phyloP scores from a whole-genome alignment of 2,888 invertebrate genomes.

The Trypoxylon attenuatum region DNA sequence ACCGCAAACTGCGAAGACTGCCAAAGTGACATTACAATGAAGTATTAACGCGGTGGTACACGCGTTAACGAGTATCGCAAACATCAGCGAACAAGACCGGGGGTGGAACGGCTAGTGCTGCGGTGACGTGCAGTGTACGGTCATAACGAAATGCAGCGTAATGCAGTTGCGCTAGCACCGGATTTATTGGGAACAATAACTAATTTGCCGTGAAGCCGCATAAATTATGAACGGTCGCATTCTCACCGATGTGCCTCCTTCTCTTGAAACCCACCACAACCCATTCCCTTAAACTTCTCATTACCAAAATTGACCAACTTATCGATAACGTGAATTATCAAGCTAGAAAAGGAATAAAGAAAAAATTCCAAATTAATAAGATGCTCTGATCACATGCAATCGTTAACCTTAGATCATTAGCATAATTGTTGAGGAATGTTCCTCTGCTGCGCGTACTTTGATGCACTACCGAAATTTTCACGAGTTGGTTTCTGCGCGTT shows the following conservation, averaged over 20 bases:
- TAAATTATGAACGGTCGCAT: conserved; percentile 46
- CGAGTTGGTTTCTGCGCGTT: too few species aligned
- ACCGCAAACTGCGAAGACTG: conserved; percentile 8
- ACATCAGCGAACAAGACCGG: conserved; percentile 25
- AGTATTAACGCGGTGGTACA: conserved; percentile 26
- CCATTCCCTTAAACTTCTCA: background rate
- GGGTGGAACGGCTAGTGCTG: background rate
- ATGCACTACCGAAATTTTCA: too few species aligned
- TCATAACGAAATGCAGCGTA: conserved; percentile 29
- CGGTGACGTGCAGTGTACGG: background rate
- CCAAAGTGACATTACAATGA: conserved; percentile 32
- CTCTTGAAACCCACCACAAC: background rate
- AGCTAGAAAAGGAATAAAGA: too few species aligned
- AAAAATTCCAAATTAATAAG: too few species aligned
- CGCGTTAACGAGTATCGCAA: conserved; percentile 26
- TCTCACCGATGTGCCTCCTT: conserved; percentile 7
- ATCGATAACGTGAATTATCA: too few species aligned
- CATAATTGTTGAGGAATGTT: too few species aligned
- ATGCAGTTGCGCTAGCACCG: conserved; percentile 19
- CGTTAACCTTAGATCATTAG: too few species aligned
- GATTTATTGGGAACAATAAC: conserved; percentile 53
- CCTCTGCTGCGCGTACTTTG: too few species aligned
- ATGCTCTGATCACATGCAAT: too few species aligned
- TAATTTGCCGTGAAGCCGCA: conserved; percentile 49
- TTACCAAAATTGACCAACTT: too few species aligned